These are phyloP conservation scores for Drosophila fulvimacula DNA, from an alignment of 2,888 invertebrate species.

Conservation along the genomic window DNA sequence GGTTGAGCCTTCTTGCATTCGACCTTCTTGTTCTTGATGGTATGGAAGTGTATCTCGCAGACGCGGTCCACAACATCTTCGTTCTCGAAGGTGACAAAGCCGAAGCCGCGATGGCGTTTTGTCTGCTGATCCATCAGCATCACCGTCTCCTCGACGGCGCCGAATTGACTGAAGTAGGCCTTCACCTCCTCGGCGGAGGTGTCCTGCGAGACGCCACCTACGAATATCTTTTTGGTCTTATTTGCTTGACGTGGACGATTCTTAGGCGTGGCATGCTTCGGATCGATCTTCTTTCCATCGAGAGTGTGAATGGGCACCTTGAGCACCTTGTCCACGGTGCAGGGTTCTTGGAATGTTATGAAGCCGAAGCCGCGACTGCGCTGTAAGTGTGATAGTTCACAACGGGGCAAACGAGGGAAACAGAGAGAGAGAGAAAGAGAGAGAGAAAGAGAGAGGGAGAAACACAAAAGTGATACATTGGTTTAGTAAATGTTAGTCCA, in stretches of 20 bases:
- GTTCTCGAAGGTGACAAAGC: conserved; percentile 95
- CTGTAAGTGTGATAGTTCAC: conserved; percentile 86
- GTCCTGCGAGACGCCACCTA: conserved; percentile 96
- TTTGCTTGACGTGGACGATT: conserved; percentile 93
- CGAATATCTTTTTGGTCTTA: conserved; percentile 96
- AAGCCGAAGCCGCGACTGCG: conserved; percentile 96
- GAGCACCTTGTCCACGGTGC: conserved; percentile 95
- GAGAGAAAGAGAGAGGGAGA: conserved; percentile 8
- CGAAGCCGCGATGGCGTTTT: conserved; percentile 95
- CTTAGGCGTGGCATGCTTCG: conserved; percentile 96
- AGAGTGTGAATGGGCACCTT: conserved; percentile 95
- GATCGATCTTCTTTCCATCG: conserved; percentile 97
- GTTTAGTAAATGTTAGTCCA: conserved; percentile 25
- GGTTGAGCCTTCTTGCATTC: conserved; percentile 97
- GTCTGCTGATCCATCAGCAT: conserved; percentile 98
- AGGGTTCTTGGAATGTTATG: conserved; percentile 96
- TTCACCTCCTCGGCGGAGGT: conserved; percentile 96
- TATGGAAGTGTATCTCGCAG: conserved; percentile 97
- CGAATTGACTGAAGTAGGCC: conserved; percentile 95
- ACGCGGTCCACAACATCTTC: conserved; percentile 96
- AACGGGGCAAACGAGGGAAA: background rate
- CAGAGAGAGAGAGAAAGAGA: background rate
- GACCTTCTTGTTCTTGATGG: conserved; percentile 95
- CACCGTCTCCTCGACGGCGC: conserved; percentile 95
- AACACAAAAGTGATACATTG: background rate